Conservation (phyloP, 2,797 vertebrate genomes). For the Acestrorhynchus altus region DNA sequence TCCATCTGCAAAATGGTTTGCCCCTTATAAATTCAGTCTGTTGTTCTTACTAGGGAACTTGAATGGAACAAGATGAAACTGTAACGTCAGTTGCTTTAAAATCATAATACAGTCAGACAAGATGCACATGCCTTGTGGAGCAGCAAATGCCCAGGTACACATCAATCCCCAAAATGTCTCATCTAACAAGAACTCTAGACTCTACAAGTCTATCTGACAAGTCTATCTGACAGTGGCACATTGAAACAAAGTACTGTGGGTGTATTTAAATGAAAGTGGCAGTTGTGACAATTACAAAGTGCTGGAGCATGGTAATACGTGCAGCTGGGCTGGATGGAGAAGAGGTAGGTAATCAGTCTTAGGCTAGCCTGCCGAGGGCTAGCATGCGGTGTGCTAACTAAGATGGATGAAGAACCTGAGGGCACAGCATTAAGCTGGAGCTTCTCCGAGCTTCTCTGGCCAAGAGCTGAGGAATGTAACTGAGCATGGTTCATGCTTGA, state of each 20-base stretch:
- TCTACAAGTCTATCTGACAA: slow-evolving; percentile 1
- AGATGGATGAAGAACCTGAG: slow-evolving; percentile 77
- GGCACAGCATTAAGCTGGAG: slow-evolving; percentile 64
- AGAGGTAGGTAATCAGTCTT: slow-evolving; percentile 76
- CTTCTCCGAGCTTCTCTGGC: slow-evolving; percentile 54
- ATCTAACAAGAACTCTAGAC: not conserved
- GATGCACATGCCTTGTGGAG: too few species aligned
- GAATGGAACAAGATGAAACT: too few species aligned
- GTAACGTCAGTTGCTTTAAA: too few species aligned
- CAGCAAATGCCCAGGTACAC: too few species aligned
- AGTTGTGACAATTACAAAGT: slow-evolving; percentile 73
- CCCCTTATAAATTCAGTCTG: too few species aligned
- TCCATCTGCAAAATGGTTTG: too few species aligned
- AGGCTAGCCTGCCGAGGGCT: slow-evolving; percentile 65
- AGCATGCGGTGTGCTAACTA: slow-evolving; percentile 70
- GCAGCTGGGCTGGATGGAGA: slow-evolving; percentile 64
- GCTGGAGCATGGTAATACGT: slow-evolving; percentile 65
- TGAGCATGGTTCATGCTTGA: slow-evolving; percentile 60
- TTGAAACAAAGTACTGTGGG: slow-evolving; percentile 25
- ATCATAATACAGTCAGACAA: too few species aligned
- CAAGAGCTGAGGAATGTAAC: slow-evolving; percentile 62
- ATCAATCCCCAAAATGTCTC: not conserved
- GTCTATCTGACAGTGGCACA: not conserved
- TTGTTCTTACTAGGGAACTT: too few species aligned
- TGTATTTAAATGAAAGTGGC: slow-evolving; percentile 57